Evolutionary conservation across 2,797 vertebrate species (phyloP).

Genomic region (Margarornis squamiger): DNA sequence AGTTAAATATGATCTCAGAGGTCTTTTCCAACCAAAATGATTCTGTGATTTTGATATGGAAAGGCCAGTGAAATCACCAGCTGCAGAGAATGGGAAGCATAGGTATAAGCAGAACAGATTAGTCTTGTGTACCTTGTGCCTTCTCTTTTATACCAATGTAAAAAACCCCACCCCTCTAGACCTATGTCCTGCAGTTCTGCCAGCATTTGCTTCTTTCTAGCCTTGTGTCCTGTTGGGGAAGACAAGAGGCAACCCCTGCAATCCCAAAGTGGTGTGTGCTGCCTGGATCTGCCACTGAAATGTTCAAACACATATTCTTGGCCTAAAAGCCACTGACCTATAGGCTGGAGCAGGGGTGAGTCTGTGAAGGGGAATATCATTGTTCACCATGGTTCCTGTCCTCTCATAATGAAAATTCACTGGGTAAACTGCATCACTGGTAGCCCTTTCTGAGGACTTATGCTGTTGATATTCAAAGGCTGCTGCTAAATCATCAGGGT

Average conservation of each 20-base stretch:
- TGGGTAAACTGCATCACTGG: not conserved
- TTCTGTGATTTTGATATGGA: not conserved
- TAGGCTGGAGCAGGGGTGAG: fast-evolving
- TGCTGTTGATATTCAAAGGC: not conserved
- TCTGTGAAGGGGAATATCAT: not conserved
- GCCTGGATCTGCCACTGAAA: not conserved
- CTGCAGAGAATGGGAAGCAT: not conserved
- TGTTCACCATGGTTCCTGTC: not conserved
- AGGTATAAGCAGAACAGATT: not conserved
- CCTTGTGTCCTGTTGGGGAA: not conserved
- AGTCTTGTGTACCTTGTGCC: not conserved
- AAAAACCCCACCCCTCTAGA: not conserved
- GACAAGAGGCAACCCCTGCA: not conserved
- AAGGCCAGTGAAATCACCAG: not conserved
- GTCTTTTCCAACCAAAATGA: not conserved
- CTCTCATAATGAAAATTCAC: not conserved
- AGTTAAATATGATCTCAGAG: not conserved
- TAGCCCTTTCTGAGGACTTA: not conserved
- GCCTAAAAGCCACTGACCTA: not conserved
- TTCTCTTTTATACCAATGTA: not conserved
- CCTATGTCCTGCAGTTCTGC: not conserved
- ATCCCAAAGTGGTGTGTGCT: not conserved
- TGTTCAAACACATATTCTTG: not conserved
- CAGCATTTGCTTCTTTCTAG: not conserved
- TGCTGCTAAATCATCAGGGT: not conserved